Evolutionary conservation across 2,888 invertebrate species (phyloP).

Genomic region (Graphium colonna): DNA sequence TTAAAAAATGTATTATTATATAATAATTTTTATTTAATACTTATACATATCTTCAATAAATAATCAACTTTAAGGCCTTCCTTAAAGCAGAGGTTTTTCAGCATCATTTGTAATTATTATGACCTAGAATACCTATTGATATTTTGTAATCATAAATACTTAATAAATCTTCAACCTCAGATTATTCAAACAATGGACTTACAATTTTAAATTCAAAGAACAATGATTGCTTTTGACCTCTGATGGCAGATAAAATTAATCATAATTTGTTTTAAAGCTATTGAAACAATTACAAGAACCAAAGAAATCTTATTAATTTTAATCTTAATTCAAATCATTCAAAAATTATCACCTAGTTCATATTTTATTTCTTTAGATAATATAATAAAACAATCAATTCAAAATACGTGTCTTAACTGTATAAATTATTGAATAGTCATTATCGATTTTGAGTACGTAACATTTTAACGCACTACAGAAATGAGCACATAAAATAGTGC

Average conservation of each 20-base stretch:
- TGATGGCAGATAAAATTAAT: not conserved
- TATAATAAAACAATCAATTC: no score
- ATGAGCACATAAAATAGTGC: constrained; percentile 3
- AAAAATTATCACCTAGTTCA: no score
- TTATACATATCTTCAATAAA: not conserved
- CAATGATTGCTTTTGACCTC: constrained; percentile 4
- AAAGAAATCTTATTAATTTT: no score
- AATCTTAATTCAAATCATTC: no score
- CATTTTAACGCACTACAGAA: not conserved
- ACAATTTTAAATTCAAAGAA: constrained; percentile 2
- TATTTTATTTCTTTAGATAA: no score
- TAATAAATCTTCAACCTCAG: not conserved
- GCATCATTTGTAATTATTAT: not conserved
- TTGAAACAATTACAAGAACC: no score
- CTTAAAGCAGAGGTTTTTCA: not conserved
- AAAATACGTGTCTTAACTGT: no score
- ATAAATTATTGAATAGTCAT: no score
- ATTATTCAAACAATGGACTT: not conserved
- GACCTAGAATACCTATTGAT: constrained; percentile 6
- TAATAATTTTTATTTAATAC: not conserved
- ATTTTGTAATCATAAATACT: constrained; percentile 1
- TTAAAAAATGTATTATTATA: no score
- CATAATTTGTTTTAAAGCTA: not conserved
- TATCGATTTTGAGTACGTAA: constrained; percentile 10
- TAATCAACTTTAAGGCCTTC: not conserved